Evolutionary conservation across 2,113 vertebrate species (phyloP).

Genomic region (Lamprologus callipterus): DNA sequence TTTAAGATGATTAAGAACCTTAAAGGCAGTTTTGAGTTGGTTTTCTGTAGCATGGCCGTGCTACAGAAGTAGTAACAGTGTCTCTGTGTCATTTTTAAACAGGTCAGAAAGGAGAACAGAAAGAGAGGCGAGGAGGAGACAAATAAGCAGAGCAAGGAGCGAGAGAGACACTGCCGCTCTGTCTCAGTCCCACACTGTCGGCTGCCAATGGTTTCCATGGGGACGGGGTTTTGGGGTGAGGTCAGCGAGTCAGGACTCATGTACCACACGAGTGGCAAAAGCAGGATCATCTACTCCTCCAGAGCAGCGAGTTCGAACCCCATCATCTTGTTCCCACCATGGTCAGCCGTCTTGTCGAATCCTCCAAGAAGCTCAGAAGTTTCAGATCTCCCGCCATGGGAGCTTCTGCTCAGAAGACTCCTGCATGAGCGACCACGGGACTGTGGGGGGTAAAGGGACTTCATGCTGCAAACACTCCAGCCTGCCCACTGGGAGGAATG

Average conservation of each 20-base stretch:
- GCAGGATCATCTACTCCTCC: not conserved
- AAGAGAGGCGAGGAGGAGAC: constrained; percentile 29
- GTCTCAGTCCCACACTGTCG: constrained; percentile 63
- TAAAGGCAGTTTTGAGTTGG: not conserved
- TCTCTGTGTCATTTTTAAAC: not conserved
- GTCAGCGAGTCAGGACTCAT: constrained; percentile 49
- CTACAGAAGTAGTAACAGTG: not conserved
- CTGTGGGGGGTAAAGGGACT: not conserved
- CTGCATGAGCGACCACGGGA: constrained; percentile 10
- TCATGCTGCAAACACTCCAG: constrained; percentile 42
- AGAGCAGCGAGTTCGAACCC: constrained; percentile 4
- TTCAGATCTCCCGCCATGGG: constrained; percentile 72
- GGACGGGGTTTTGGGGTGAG: constrained; percentile 15
- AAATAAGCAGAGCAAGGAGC: constrained; percentile 35
- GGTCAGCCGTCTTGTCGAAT: constrained; percentile 32
- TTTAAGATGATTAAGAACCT: not conserved
- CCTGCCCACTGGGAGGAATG: constrained; percentile 13
- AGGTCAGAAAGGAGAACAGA: constrained; percentile 35
- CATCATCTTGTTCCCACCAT: constrained; percentile 21
- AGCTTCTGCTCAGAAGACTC: constrained; percentile 84
- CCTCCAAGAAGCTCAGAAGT: constrained; percentile 72
- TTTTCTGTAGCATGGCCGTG: not conserved
- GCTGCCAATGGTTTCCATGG: constrained; percentile 61
- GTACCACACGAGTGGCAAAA: not conserved
- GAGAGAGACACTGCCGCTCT: constrained; percentile 50